Base-by-base conservation (phyloP, 2,888 invertebrate species). In the Drosophila gaucha region DNA sequence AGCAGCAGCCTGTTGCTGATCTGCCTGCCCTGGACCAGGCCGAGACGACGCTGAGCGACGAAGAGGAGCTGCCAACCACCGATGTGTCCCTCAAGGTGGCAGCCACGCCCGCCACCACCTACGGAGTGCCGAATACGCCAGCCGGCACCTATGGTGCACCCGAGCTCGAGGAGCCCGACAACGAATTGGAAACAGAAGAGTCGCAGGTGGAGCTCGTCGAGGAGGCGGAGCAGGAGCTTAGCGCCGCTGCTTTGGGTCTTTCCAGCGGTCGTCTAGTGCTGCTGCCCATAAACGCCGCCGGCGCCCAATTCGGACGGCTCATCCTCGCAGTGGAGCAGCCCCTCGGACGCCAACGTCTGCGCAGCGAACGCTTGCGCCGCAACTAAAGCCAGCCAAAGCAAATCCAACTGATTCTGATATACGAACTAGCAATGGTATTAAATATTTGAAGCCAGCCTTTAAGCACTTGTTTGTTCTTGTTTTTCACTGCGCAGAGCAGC, bases 1-100 rank as follows among this genome's bases (percentile, higher is more conserved):
- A 69, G 65, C 77, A 73, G 80, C 80, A 78, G 80, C 78, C 83
- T 89, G 76, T 90, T 87, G 89, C 78, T 89, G 90, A 90, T 90
- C 50, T 90, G 78, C 91, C 90, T 83, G 64, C 86, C 75, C 50
- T 67, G 79, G 83, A 77, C 50, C 70, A 75, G 56, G 50, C 71
- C 78, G 60, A 69, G 62, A 47, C 68, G 39, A 54, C 70, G n/a
- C 36, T 71, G 28, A 54, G 16, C 56, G 39, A 20, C 14, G 54
- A 62, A 6, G 60, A 65, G 8, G 71, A 84, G 55, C 22, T 43
- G 33, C 16, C 47, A 1, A 30, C 54, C 22, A 58, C 67, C 9
- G 78, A 78, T 20, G 52, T 54, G 22, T 63, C 51, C 35, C 24
- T 54, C 49, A 88, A 60, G 41, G 60, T 46, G 1, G 63, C 58